Percentiles rank a stretch among this genome's conserved stretches.
Conservation (phyloP, 2,113 vertebrate species). For the Varanus salvator region DNA sequence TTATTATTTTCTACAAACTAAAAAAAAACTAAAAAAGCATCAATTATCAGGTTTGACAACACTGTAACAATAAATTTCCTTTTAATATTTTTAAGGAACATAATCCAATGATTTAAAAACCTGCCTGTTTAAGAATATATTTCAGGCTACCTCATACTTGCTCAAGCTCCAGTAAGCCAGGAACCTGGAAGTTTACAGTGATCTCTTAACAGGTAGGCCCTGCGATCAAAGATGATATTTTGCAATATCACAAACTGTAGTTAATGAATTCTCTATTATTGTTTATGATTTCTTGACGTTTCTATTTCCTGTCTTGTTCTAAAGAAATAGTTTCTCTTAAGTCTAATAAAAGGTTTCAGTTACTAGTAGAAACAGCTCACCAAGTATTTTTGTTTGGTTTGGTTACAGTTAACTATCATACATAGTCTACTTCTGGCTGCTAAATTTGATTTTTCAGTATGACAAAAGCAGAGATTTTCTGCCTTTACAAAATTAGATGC, state of each 20-base stretch:
- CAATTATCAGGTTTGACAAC: no score
- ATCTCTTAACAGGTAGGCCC: no score
- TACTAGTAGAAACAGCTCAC: neutral
- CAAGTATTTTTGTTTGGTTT: constrained; percentile 11
- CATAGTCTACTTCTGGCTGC: neutral
- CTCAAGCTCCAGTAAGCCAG: no score
- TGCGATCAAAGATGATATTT: no score
- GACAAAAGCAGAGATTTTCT: neutral
- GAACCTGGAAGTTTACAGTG: no score
- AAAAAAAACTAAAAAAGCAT: no score
- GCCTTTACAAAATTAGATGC: constrained; percentile 39
- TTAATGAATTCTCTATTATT: neutral
- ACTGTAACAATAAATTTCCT: no score
- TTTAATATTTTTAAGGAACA: no score
- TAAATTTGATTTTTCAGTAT: constrained; percentile 18
- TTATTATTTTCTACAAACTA: no score
- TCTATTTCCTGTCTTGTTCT: neutral
- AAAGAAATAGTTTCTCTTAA: neutral
- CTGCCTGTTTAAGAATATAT: no score
- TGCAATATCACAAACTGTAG: neutral
- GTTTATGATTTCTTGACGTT: neutral
- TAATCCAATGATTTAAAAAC: no score
- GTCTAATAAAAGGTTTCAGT: neutral
- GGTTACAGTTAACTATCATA: rapidly evolving
- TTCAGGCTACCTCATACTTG: no score